These are phyloP conservation scores for Rhingia rostrata DNA, from an alignment of 2,888 invertebrate species.

Conservation along the genomic window DNA sequence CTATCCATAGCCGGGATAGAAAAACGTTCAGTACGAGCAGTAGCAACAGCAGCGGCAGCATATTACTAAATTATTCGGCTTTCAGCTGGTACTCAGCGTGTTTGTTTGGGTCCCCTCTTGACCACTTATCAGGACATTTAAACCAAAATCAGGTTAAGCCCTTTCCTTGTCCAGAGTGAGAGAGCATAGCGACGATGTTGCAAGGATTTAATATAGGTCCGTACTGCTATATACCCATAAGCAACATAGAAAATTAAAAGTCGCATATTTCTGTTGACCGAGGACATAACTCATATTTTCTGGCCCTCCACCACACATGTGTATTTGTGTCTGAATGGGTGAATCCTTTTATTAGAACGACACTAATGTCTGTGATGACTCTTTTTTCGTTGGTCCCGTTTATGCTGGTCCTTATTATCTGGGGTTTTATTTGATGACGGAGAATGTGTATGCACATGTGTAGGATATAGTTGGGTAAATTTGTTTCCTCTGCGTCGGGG, in stretches of 20 bases:
- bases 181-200: conserved; percentile 14
- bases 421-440: conserved; percentile 19
- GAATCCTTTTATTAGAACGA: conserved; percentile 57
- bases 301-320: conserved; percentile 1
- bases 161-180: conserved; percentile 41
- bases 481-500: conserved; percentile 1
- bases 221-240: conserved; percentile 15
- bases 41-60: conserved; percentile 22
- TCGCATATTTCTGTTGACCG: conserved; percentile 55
- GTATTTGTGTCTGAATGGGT: background rate
- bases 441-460: conserved; percentile 30
- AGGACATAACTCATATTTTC: conserved; percentile 60
- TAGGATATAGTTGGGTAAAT: conserved; percentile 22
- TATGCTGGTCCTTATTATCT: conserved; percentile 40
- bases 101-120: conserved; percentile 42
- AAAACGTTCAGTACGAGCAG: conserved; percentile 12
- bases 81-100: conserved; percentile 61
- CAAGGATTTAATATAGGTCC: conserved; percentile 33
- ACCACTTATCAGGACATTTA: conserved; percentile 73
- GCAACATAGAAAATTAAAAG: conserved; percentile 48
- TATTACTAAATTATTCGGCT: conserved; percentile 68
- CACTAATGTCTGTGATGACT: conserved; percentile 50
- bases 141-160: conserved; percentile 70
- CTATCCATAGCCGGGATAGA: conserved; percentile 26
- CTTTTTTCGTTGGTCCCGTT: background rate